Evolutionary conservation across 2,888 invertebrate species (phyloP), one percentile per base, ranked within the genome.

Genomic region (Morpho deidamia): DNA sequence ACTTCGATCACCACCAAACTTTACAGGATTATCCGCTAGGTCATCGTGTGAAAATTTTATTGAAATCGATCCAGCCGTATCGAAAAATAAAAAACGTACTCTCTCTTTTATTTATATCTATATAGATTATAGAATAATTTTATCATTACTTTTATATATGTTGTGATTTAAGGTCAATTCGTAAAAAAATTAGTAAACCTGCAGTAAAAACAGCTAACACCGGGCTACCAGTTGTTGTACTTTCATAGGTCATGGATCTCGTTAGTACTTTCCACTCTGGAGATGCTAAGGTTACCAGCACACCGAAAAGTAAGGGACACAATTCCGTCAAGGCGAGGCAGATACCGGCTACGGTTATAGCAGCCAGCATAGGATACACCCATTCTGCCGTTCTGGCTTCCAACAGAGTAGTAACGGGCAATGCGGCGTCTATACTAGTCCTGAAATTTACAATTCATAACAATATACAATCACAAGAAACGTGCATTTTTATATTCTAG

Each of bases 211-310:
- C 92, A n/a, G 92, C 92, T 32, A 92, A 70, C 2, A 92, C 91
- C 2, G 92, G 92, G 58, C 92, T 92, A 34, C 92, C 92, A 43
- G 92, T 92, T 8, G 91, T 83, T 3, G 90, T 76, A 62, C 91
- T 92, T 67, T 91, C 91, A 58, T 92, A 92, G 10, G 92, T 90
- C 78, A 93, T 88, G 1, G 91, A 91, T 44, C 91, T 83, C 8
- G 92, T 91, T 33, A 93, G 80, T 12, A 93, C 90, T 59, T 91
- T 90, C 92, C 92, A 92, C 64, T 92, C 92, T 1, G 91, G 91
- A 8, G 91, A 91, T 0, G 92, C 91, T 53, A 93, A 71, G 12
- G 82, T 78, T 11, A 92, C 91, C 14, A 93, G 77, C 7, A 91
- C 80, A 7, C 83, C 81, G 67, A 91, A 92, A 11, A 92, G 81